Conservation (phyloP, 2,888 invertebrate genomes). For the Netelia melanura region DNA sequence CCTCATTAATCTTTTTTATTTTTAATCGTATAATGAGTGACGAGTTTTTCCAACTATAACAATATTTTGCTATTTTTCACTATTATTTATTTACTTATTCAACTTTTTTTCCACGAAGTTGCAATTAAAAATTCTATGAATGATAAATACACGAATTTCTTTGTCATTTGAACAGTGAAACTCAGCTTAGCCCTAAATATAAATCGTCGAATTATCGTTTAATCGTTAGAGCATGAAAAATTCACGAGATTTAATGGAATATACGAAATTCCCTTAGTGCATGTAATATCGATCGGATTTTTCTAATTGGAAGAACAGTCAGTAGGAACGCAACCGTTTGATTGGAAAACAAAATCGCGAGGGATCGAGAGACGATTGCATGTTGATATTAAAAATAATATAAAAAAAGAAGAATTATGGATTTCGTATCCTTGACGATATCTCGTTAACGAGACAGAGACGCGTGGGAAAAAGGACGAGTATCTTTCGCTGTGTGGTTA, state of each 20-base stretch:
- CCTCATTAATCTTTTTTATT: background rate
- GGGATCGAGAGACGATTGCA: slow-evolving; percentile 12
- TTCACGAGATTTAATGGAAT: slow-evolving; percentile 36
- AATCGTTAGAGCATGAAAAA: slow-evolving; percentile 23
- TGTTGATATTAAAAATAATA: slow-evolving; percentile 45
- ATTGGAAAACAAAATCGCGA: slow-evolving; percentile 33
- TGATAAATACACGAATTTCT: too few relatives aligned
- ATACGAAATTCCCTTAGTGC: background rate
- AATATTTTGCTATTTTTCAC: background rate
- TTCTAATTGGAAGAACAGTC: slow-evolving; percentile 40
- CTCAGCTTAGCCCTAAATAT: background rate
- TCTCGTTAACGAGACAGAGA: slow-evolving; percentile 34
- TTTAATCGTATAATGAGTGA: background rate
- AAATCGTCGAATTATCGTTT: background rate
- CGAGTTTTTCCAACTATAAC: background rate
- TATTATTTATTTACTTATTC: too few relatives aligned
- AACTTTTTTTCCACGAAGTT: too few relatives aligned
- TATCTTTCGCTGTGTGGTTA: slow-evolving; percentile 5
- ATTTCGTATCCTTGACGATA: slow-evolving; percentile 53
- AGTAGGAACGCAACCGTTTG: slow-evolving; percentile 30
- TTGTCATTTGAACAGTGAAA: too few relatives aligned
- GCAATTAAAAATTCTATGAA: too few relatives aligned
- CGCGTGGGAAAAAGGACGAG: slow-evolving; percentile 14
- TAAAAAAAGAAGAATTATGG: slow-evolving; percentile 25
- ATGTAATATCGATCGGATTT: slow-evolving; percentile 45